Evolutionary conservation across 2,888 invertebrate genomes (phyloP), one percentile per base, ranked within the genome.

Genomic region (Drosophila yooni): DNA sequence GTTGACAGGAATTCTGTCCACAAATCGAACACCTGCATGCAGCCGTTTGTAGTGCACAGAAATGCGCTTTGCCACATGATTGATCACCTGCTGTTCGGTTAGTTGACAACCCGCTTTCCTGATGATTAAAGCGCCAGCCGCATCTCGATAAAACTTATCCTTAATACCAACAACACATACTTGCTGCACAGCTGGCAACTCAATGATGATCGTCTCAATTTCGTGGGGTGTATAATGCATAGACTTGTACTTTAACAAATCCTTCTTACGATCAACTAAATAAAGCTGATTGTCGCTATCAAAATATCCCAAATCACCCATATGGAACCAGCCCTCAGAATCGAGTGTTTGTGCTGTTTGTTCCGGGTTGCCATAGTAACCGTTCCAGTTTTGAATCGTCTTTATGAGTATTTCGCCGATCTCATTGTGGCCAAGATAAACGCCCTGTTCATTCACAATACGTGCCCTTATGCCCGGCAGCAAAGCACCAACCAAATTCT

Each of bases 231-330:
- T 83, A 40, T 87, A 82, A n/a, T 83, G 82, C 70, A 75, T 77
- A 10, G 79, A 74, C n/a, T 85, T 72, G 62, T 88, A 91, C 48
- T 88, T 89, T 0, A 91, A 62, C 25, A 86, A 71, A 27, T 92
- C 91, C 69, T 92, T 92, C 31, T 83, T 90, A 0, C 92, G 83
- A 66, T 84, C 92, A 3, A 83, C 79, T 5, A 91, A 40, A 76
- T 75, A 84, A 1, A 92, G 66, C 56, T 62, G 67, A 5, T 90
- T 81, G 0, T 88, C 79, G 2, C 80, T 69, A 70, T 92, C 91
- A 66, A 92, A 87, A 53, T 88, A 88, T 1, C 92, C 92, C 51
- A 92, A 48, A 69, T 92, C 92, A 1, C 92, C 92, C 13, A 89
- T 81, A n/a, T 86, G 83, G 5, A 89, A 76, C 91, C 91, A 92